phyloP scores from a whole-genome alignment of 2,113 vertebrate species.

The Ramphastos sulfuratus region DNA sequence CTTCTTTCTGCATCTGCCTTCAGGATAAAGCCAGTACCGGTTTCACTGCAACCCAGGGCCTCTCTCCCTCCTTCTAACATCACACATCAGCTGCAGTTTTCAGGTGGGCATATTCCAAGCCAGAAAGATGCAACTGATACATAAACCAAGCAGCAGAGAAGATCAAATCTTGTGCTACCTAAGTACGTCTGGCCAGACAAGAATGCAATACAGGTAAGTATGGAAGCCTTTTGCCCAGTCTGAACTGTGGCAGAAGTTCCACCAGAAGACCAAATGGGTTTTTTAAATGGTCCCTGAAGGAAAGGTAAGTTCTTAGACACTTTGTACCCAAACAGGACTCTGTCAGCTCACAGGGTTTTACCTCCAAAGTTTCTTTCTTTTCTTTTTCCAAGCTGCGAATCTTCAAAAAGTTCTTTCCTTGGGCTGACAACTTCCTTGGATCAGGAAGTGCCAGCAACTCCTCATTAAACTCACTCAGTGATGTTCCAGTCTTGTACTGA shows the following conservation, averaged over 20 bases:
- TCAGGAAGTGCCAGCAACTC: conserved; percentile 48
- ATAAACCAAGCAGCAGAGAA: neutral
- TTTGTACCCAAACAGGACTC: neutral
- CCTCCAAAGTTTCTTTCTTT: conserved; percentile 86
- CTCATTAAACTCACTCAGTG: conserved; percentile 58
- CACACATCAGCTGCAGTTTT: neutral
- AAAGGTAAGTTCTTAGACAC: neutral
- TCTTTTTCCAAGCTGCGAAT: conserved; percentile 86
- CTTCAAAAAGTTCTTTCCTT: conserved; percentile 83
- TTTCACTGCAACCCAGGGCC: neutral
- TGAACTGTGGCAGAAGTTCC: neutral
- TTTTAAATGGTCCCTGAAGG: neutral
- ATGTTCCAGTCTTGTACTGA: conserved; percentile 62
- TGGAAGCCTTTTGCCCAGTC: neutral
- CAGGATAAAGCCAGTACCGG: neutral
- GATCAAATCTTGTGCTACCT: neutral
- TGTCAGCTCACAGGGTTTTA: conserved; percentile 22
- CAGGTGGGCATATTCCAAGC: neutral
- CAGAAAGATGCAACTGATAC: neutral
- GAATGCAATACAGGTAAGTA: neutral
- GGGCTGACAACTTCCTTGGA: conserved; percentile 72
- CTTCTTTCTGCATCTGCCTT: neutral
- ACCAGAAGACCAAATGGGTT: neutral
- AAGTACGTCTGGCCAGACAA: rapidly evolving
- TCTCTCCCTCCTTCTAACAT: neutral